Percentiles rank a stretch among this genome's conserved stretches.
Evolutionary conservation across 2,113 vertebrate genomes (phyloP).

Genomic region (Pseudopipra pipra): DNA sequence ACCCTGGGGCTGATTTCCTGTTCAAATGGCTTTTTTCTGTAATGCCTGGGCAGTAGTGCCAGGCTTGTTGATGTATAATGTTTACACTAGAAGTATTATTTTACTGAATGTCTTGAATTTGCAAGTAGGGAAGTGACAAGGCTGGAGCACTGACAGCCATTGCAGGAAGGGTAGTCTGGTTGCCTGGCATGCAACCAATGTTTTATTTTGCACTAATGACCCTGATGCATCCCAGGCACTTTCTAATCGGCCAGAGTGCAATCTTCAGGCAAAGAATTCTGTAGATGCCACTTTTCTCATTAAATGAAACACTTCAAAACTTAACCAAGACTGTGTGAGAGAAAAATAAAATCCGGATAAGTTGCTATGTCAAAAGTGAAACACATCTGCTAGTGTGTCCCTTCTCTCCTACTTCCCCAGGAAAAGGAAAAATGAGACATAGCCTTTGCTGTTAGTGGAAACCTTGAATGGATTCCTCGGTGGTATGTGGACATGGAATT

Average conservation of each 20-base stretch:
- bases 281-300: neutral
- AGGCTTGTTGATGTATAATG: constrained; percentile 17
- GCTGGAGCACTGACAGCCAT: constrained; percentile 20
- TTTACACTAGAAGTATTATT: constrained; percentile 59
- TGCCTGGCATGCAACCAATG: constrained; percentile 35
- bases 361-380: neutral
- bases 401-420: neutral
- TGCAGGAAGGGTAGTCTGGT: constrained; percentile 18
- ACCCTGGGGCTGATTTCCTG: constrained; percentile 42
- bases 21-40: neutral
- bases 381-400: neutral
- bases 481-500: neutral
- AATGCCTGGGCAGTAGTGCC: constrained; percentile 11
- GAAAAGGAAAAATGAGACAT: neutral
- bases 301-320: neutral
- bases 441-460: neutral
- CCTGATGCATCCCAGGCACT: neutral
- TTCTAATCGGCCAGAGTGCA: neutral
- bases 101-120: constrained; percentile 31
- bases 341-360: neutral
- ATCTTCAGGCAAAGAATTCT: neutral
- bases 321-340: neutral
- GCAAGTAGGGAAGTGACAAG: constrained; percentile 25
- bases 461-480: neutral
- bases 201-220: constrained; percentile 59